A percentile compares a stretch with the other conserved stretches of the same genome.
Evolutionary conservation across 1,140 invertebrate genomes (phyloP).

Genomic region (Myzus persicae): DNA sequence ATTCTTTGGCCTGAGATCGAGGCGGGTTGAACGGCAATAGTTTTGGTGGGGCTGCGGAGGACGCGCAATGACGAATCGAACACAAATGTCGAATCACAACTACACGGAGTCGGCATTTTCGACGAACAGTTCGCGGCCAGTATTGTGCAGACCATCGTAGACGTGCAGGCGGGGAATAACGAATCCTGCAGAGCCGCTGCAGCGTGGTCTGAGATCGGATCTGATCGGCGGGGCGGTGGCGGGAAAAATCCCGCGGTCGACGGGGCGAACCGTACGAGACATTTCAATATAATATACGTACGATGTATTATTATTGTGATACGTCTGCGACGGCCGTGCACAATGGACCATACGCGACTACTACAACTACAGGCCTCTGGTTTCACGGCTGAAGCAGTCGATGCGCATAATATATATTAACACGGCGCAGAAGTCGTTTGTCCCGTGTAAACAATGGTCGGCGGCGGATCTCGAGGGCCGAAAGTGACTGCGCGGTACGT

Average conservation of each 20-base stretch:
- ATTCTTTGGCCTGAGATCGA: too few species aligned
- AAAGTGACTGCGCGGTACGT: neutral
- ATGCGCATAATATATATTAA: too few species aligned
- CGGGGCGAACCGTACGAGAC: neutral
- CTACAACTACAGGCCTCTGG: neutral
- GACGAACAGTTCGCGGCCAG: too few species aligned
- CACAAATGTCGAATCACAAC: too few species aligned
- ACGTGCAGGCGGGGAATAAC: neutral
- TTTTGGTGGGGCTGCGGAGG: too few species aligned
- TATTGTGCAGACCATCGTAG: too few species aligned
- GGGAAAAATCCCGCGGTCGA: neutral
- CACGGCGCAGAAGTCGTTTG: slow-evolving; percentile 6
- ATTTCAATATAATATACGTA: neutral
- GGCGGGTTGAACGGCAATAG: too few species aligned
- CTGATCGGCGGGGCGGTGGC: too few species aligned
- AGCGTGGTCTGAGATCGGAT: neutral
- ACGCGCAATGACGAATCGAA: too few species aligned
- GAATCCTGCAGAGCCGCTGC: neutral
- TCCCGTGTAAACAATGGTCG: slow-evolving; percentile 39
- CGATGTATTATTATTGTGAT: neutral
- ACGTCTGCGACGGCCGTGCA: neutral
- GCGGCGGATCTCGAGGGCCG: neutral
- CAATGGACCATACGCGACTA: neutral
- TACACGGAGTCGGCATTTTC: too few species aligned
- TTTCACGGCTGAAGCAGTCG: neutral